Evolutionary conservation across 2,113 vertebrate genomes (phyloP).

Genomic region (Hyperopisus bebe): DNA sequence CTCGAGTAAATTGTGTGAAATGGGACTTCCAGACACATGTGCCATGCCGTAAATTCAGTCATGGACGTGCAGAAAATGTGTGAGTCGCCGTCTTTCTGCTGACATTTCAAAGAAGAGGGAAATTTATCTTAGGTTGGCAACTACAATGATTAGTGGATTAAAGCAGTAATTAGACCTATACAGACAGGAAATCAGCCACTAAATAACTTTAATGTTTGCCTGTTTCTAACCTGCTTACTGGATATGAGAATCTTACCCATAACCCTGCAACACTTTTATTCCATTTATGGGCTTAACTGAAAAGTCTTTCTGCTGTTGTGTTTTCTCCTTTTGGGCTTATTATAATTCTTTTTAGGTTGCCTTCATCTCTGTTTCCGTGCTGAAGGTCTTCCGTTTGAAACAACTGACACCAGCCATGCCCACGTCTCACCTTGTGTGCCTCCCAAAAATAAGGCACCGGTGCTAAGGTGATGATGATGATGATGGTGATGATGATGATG

Average conservation of each 20-base stretch:
- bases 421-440: background rate
- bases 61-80: background rate
- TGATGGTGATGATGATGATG: background rate
- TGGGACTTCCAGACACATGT: background rate
- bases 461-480: background rate
- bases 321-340: background rate
- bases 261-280: background rate
- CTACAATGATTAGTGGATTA: background rate
- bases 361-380: no score
- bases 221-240: background rate
- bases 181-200: background rate
- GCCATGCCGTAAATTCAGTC: background rate
- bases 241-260: background rate
- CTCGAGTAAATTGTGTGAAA: background rate
- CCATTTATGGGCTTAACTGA: background rate
- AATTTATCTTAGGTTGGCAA: background rate
- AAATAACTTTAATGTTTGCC: background rate
- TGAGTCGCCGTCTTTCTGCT: background rate
- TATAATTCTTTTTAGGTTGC: background rate
- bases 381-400: background rate
- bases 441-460: background rate
- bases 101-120: background rate
- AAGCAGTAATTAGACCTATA: background rate
- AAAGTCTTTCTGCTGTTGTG: background rate
- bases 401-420: background rate